Evolutionary conservation across 2,113 vertebrate species (phyloP), one percentile per base, ranked within the genome.

Genomic region (Nasalis larvatus): DNA sequence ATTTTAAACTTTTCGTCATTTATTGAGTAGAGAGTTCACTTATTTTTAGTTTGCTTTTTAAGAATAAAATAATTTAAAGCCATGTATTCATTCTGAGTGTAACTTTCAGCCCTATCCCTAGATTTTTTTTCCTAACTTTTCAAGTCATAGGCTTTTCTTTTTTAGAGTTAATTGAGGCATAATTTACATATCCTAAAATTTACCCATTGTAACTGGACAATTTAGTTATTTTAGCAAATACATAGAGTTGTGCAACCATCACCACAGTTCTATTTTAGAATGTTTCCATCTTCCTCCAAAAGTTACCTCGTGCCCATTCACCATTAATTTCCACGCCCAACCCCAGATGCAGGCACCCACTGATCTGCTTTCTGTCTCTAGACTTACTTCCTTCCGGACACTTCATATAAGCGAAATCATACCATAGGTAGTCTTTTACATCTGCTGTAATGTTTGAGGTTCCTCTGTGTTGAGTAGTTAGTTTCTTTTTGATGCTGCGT

Each of bases 31-130:
- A 78, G 35, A 86, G 54, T 80, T 91, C 13, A n/a, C 18, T 87
- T 91, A 66, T 74, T 90, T 95, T 93, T 69, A 54, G n/a, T 78
- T 82, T 76, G 30, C 58, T 89, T 78, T 83, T 93, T 71, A 91
- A 54, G 37, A 69, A 81, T 63, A n/a, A 93, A 83, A 58, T 17
- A 54, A 54, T 74, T 37, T 90, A 88, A 96, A 94, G 30, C 16
- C 27, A 11, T 60, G 8, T 69, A 6, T 80, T 86, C n/a, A 54
- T 95, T 76, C 52, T 63, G 66, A 88, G 63, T 56, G 76, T 76
- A 60, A 40, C n/a, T 54, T 89, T 14, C 30, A 93, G 32, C 73
- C 80, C 27, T 81, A 20, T 32, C 54, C 27, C 27, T 49, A 8
- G 54, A 9, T 80, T 88, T 76, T 85, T 42, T 18, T 77, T n/a